These are phyloP conservation scores for Actias luna DNA, from an alignment of 2,888 invertebrate genomes.

Conservation along the genomic window DNA sequence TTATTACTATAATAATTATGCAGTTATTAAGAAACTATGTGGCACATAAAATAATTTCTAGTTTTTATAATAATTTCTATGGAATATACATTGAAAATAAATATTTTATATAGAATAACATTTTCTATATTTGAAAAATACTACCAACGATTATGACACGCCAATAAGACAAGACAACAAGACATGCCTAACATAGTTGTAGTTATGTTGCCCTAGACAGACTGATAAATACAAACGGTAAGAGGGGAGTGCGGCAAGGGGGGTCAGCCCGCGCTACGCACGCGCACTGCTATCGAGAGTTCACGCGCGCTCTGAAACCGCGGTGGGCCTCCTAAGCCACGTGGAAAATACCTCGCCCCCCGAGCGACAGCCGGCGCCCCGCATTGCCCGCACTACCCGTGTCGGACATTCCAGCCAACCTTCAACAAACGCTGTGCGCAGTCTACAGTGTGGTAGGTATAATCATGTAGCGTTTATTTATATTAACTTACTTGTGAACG, in stretches of 20 bases:
- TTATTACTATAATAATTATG: too few relatives aligned
- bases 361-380: constrained; percentile 39
- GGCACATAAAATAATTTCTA: too few relatives aligned
- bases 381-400: constrained; percentile 41
- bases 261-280: constrained; percentile 64
- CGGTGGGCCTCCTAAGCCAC: constrained; percentile 83
- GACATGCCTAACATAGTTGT: constrained; percentile 50
- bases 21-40: too few relatives aligned
- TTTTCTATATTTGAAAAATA: background rate
- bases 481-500: background rate
- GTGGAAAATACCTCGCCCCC: constrained; percentile 56
- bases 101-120: background rate
- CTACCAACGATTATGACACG: background rate
- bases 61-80: too few relatives aligned
- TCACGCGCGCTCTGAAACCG: constrained; percentile 75
- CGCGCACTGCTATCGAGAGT: constrained; percentile 71
- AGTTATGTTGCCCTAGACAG: constrained; percentile 61
- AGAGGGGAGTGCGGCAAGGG: constrained; percentile 52
- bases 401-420: constrained; percentile 59
- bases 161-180: constrained; percentile 19
- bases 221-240: constrained; percentile 54
- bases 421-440: constrained; percentile 60
- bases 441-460: constrained; percentile 45
- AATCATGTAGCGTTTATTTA: constrained; percentile 10
- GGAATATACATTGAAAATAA: background rate